Conservation (phyloP, 1,140 invertebrate species). For the Cydia strobilella region DNA sequence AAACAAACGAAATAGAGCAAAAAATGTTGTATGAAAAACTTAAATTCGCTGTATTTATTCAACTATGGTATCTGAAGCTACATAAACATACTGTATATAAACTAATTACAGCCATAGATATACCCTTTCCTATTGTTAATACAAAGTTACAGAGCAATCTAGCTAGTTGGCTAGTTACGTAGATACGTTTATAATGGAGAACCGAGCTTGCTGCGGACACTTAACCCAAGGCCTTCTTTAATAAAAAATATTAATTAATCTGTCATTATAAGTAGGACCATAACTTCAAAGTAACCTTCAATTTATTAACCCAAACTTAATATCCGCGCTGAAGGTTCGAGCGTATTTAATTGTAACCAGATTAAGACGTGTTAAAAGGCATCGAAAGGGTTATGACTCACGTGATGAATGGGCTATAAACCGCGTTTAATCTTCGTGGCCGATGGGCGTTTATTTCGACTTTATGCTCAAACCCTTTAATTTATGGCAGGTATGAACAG, state of each 20-base stretch:
- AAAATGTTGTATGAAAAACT: too few relatives aligned
- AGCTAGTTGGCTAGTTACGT: too few relatives aligned
- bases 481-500: background rate
- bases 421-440: conserved; percentile 22
- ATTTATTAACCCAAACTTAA: conserved; percentile 2
- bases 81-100: too few relatives aligned
- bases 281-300: background rate
- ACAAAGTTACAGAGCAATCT: too few relatives aligned
- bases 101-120: too few relatives aligned
- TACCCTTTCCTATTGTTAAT: too few relatives aligned
- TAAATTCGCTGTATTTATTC: too few relatives aligned
- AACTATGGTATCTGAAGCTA: too few relatives aligned
- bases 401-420: conserved; percentile 30
- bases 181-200: too few relatives aligned
- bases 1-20: too few relatives aligned
- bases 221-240: background rate
- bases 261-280: background rate
- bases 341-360: conserved; percentile 36
- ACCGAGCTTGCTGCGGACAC: too few relatives aligned
- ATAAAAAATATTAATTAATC: conserved; percentile 8
- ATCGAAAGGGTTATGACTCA: conserved; percentile 15
- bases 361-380: conserved; percentile 37
- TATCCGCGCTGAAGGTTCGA: background rate
- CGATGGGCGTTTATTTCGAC: conserved; percentile 18
- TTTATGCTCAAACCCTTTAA: background rate